A percentile compares a stretch with the other conserved stretches of the same genome.
Evolutionary conservation across 2,888 invertebrate species (phyloP).

Genomic region (Mesoligia furuncula): DNA sequence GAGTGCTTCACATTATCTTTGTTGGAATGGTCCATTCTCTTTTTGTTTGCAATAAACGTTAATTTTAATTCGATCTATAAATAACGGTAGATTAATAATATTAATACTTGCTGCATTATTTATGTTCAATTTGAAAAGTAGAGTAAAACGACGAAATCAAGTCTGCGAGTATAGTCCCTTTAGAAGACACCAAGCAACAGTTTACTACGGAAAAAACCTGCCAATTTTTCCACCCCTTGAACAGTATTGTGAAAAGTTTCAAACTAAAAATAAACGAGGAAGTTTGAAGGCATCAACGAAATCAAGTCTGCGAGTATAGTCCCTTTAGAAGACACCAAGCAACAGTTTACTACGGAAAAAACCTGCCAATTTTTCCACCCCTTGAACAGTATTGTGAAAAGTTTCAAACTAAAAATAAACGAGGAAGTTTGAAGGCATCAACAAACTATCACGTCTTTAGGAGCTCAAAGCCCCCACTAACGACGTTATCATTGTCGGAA

Average conservation of each 20-base stretch:
- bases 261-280: slow-evolving; percentile 61
- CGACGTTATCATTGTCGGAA: slow-evolving; percentile 84
- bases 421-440: slow-evolving; percentile 59
- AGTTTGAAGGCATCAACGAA: slow-evolving; percentile 64
- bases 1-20: slow-evolving; percentile 59
- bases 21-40: slow-evolving; percentile 50
- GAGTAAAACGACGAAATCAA: not conserved
- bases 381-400: slow-evolving; percentile 15
- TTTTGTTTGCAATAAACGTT: slow-evolving; percentile 53
- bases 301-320: not conserved
- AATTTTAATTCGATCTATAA: slow-evolving; percentile 38
- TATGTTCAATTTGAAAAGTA: not conserved
- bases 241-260: slow-evolving; percentile 15
- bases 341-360: not conserved
- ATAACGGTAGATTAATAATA: not conserved
- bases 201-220: not conserved
- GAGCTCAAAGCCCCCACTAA: slow-evolving; percentile 79
- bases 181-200: not conserved
- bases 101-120: slow-evolving; percentile 17
- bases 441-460: slow-evolving; percentile 78
- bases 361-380: not conserved
- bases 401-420: slow-evolving; percentile 61
- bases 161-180: not conserved
- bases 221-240: not conserved
- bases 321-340: not conserved